phyloP scores from a whole-genome alignment of 2,888 invertebrate species.

The Eugnorisma glareosa region DNA sequence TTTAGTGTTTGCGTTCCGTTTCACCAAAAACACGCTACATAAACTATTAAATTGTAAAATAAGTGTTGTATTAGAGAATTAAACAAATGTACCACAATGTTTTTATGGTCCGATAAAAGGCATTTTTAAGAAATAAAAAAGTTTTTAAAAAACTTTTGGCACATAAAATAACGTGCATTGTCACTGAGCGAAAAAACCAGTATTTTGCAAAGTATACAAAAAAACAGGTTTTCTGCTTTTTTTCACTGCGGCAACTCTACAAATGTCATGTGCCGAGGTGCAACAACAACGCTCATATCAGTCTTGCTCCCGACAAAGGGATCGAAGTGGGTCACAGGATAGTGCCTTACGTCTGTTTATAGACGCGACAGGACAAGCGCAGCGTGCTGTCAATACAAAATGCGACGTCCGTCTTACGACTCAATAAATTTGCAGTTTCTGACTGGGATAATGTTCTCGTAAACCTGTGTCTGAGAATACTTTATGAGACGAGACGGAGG shows the following conservation, averaged over 20 bases:
- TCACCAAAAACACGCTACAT: no score
- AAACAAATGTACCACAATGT: no score
- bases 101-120: no score
- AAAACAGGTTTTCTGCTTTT: no score
- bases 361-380: conserved; percentile 7
- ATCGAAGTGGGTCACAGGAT: conserved; percentile 54
- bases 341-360: conserved; percentile 35
- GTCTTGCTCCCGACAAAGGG: conserved; percentile 10
- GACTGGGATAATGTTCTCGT: conserved; percentile 20
- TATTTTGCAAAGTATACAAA: no score
- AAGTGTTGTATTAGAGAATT: no score
- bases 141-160: no score
- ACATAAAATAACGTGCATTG: no score
- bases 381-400: conserved; percentile 27
- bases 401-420: conserved; percentile 15
- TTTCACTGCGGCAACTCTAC: no score
- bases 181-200: not conserved
- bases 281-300: not conserved
- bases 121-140: no score
- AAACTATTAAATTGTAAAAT: no score
- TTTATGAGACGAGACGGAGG: not conserved
- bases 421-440: conserved; percentile 7
- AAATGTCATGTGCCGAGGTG: not conserved
- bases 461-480: conserved; percentile 10
- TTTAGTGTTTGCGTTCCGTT: no score